Conservation (phyloP, 2,888 invertebrate species). For the Idaea dimidiata region DNA sequence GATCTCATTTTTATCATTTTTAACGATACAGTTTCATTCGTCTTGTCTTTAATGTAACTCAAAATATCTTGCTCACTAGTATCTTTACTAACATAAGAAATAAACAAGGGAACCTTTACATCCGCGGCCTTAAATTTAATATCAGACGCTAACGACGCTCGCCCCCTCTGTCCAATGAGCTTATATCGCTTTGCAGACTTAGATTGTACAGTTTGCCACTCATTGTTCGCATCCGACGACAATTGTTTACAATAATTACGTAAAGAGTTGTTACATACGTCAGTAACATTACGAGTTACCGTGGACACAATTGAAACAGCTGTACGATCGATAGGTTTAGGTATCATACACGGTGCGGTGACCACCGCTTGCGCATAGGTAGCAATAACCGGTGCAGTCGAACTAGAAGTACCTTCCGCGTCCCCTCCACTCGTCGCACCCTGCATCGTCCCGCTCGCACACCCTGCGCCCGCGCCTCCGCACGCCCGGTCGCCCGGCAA, state of each 20-base stretch:
- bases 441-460: background rate
- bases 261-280: background rate
- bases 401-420: too few species aligned
- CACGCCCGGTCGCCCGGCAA: background rate
- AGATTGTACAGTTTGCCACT: constrained; percentile 4
- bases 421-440: background rate
- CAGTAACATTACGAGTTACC: background rate
- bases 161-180: constrained; percentile 5
- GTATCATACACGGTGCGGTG: too few species aligned
- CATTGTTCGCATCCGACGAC: background rate
- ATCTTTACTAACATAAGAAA: constrained; percentile 15
- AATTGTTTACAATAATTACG: background rate
- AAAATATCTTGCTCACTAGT: constrained; percentile 14
- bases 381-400: too few species aligned
- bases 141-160: background rate
- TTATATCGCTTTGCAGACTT: constrained; percentile 3
- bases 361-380: too few species aligned
- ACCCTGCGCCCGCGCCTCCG: constrained; percentile 2
- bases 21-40: constrained; percentile 8
- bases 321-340: too few species aligned
- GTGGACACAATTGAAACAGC: background rate
- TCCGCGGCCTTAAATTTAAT: constrained; percentile 8
- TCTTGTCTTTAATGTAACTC: constrained; percentile 17
- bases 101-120: constrained; percentile 16
- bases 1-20: constrained; percentile 19